phyloP scores from a whole-genome alignment of 2,888 invertebrate genomes.

The Apamea anceps region DNA sequence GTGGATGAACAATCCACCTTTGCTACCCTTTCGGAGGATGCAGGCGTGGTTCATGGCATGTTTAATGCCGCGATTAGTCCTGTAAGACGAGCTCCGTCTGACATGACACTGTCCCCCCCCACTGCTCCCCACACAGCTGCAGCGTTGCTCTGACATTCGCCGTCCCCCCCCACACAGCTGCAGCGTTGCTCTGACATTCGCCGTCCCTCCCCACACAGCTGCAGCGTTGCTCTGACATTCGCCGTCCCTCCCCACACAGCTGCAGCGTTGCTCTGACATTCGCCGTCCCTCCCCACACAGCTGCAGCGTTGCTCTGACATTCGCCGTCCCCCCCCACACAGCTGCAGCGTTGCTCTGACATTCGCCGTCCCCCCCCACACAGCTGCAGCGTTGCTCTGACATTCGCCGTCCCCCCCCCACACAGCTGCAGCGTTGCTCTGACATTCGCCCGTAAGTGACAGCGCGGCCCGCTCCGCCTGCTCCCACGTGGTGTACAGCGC shows the following conservation, averaged over 20 bases:
- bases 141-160: neutral
- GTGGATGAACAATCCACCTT: neutral
- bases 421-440: neutral
- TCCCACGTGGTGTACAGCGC: slow-evolving; percentile 29
- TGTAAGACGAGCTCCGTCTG: neutral
- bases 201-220: neutral
- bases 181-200: neutral
- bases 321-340: neutral
- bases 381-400: neutral
- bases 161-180: neutral
- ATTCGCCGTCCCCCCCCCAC: neutral
- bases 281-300: neutral
- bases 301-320: neutral
- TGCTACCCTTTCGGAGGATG: neutral
- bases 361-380: neutral
- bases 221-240: neutral
- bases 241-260: neutral
- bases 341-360: neutral
- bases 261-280: neutral
- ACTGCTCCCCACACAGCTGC: neutral
- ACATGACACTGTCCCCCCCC: no score
- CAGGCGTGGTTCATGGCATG: neutral
- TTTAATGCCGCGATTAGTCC: neutral
- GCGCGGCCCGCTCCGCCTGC: neutral
- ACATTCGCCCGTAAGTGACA: neutral